phyloP scores from a whole-genome alignment of 1,140 invertebrate genomes.

The Orussus abietinus region DNA sequence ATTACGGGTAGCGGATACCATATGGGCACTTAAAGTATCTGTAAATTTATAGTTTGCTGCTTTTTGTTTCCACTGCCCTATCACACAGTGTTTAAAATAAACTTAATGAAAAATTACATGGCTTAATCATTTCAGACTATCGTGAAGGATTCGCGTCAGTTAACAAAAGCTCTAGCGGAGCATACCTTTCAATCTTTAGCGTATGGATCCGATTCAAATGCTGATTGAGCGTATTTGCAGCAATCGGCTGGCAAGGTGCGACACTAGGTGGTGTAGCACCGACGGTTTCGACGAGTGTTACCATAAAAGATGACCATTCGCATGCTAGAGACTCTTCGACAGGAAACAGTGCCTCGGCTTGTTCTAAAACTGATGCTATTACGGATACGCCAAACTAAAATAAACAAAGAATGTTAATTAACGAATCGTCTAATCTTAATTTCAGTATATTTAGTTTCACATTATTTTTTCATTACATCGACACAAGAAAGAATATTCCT shows the following conservation, averaged over 20 bases:
- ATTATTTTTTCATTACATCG: slow-evolving; percentile 2
- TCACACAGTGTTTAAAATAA: not conserved
- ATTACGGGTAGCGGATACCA: not conserved
- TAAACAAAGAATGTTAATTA: not conserved
- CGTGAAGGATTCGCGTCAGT: slow-evolving; percentile 43
- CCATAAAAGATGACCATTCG: slow-evolving; percentile 45
- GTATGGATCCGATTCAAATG: slow-evolving; percentile 40
- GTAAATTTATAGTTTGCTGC: not conserved
- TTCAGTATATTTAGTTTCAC: slow-evolving; percentile 5
- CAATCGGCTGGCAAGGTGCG: slow-evolving; percentile 41
- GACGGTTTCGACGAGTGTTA: slow-evolving; percentile 31
- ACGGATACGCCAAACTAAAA: slow-evolving; percentile 48
- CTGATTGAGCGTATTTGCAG: slow-evolving; percentile 36
- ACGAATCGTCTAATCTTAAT: slow-evolving; percentile 8
- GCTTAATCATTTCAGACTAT: slow-evolving; percentile 28
- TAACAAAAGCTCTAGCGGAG: slow-evolving; percentile 38
- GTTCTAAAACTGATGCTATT: slow-evolving; percentile 41
- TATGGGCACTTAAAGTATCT: slow-evolving; percentile 1
- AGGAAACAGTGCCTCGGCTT: slow-evolving; percentile 38
- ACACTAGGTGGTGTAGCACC: slow-evolving; percentile 30
- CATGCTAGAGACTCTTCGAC: slow-evolving; percentile 19
- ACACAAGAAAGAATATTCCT: not conserved
- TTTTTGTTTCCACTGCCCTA: not conserved
- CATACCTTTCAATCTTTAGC: slow-evolving; percentile 36
- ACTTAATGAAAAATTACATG: slow-evolving; percentile 2